Percentiles rank a stretch among this genome's conserved stretches.
These are phyloP conservation scores for Gallinago media DNA, from an alignment of 2,113 vertebrate species.

Conservation along the genomic window DNA sequence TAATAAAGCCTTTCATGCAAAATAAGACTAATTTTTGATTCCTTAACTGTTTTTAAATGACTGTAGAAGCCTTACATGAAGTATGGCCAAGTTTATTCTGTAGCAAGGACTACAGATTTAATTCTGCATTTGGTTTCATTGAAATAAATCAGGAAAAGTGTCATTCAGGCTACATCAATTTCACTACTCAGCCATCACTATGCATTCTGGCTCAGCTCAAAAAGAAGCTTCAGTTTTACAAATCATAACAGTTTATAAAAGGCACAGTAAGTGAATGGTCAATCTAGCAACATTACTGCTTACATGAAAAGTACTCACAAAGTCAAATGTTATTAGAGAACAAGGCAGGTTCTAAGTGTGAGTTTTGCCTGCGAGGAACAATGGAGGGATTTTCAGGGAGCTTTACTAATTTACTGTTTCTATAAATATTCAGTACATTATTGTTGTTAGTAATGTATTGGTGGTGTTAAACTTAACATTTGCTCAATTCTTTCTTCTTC, in stretches of 20 bases:
- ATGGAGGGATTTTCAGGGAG: not conserved
- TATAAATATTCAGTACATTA: constrained; percentile 17
- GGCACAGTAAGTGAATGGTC: not conserved
- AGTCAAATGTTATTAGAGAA: not conserved
- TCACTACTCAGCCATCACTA: not conserved
- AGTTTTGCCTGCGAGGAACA: not conserved
- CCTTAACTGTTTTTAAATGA: not conserved
- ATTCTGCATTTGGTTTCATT: not conserved
- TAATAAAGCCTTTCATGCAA: not conserved
- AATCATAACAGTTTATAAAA: not conserved
- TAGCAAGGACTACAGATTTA: not conserved
- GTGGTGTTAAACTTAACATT: not conserved
- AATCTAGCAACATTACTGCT: not conserved
- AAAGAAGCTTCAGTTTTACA: not conserved
- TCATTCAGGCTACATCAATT: not conserved
- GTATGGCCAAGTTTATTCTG: not conserved
- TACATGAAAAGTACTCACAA: not conserved
- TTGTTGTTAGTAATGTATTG: not conserved
- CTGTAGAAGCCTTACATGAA: not conserved
- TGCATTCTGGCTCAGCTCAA: not conserved
- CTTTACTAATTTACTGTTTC: not conserved
- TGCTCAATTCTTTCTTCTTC: not conserved
- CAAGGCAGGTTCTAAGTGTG: not conserved
- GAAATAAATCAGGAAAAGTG: not conserved
- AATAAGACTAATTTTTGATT: not conserved